Evolutionary conservation across 2,797 vertebrate genomes (phyloP).

Genomic region (Meriones psammophilus): DNA sequence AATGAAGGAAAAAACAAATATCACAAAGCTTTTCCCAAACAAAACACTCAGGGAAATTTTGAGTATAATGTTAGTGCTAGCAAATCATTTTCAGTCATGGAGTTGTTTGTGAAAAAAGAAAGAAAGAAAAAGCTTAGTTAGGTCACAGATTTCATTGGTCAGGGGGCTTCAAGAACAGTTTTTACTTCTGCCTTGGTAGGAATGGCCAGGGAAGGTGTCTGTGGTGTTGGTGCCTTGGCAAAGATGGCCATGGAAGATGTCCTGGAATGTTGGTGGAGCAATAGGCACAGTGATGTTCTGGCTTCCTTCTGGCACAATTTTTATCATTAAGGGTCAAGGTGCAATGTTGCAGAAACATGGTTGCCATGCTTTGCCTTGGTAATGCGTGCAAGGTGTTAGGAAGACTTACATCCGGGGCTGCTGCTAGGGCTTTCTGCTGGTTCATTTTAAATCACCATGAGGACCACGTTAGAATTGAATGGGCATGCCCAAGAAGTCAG

Average conservation of each 20-base stretch:
- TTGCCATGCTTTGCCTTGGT: fast-evolving
- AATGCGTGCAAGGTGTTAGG: neutral
- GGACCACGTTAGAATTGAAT: neutral
- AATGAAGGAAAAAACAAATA: neutral
- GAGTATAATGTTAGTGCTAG: neutral
- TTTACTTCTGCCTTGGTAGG: neutral
- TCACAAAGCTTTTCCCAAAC: no score
- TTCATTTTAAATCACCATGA: neutral
- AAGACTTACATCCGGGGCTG: fast-evolving
- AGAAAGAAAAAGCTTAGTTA: neutral
- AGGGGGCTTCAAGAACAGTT: neutral
- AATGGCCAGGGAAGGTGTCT: fast-evolving
- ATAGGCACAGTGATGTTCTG: no score
- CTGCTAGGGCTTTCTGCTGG: neutral
- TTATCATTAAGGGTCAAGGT: neutral
- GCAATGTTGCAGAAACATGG: neutral
- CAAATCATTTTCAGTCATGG: neutral
- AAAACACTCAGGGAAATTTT: neutral
- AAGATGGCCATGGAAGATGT: fast-evolving
- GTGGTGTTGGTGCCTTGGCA: neutral
- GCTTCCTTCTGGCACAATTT: fast-evolving
- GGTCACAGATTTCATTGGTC: neutral
- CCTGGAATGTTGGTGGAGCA: fast-evolving
- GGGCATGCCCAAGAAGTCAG: neutral
- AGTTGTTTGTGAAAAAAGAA: neutral